Percentiles rank a stretch among this genome's conserved stretches.
Conservation (phyloP, 2,888 invertebrate genomes). For the Cryptosula pallasiana region DNA sequence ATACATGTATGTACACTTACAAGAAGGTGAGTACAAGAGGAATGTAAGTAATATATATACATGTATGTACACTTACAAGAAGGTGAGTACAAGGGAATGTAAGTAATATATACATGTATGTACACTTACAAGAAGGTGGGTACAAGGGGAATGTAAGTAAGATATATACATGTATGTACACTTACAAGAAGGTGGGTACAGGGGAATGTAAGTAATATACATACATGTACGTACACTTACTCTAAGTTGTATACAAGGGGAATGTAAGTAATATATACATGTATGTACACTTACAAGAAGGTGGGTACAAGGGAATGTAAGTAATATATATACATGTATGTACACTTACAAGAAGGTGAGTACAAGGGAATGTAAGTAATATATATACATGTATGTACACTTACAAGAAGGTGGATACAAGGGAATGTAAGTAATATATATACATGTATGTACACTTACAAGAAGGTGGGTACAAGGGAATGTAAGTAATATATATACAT, state of each 20-base stretch:
- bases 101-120: too few relatives aligned
- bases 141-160: conserved; percentile 51
- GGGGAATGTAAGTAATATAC: conserved; percentile 30
- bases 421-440: too few relatives aligned
- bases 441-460: conserved; percentile 33
- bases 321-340: too few relatives aligned
- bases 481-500: too few relatives aligned
- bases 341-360: conserved; percentile 59
- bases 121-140: conserved; percentile 59
- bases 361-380: conserved; percentile 57
- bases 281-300: conserved; percentile 53
- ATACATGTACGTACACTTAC: conserved; percentile 33
- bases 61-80: conserved; percentile 48
- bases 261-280: conserved; percentile 30
- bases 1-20: conserved; percentile 33
- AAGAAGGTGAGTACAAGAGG: conserved; percentile 61
- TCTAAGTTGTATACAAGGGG: conserved; percentile 61
- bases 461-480: conserved; percentile 61
- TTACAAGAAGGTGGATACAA: conserved; percentile 62
- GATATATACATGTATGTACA: conserved; percentile 22
- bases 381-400: not conserved
- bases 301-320: conserved; percentile 60
- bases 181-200: conserved; percentile 62
- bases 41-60: conserved; percentile 30
- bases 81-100: conserved; percentile 61